Conservation (phyloP, 2,888 invertebrate genomes). For the Thumatha senex region DNA sequence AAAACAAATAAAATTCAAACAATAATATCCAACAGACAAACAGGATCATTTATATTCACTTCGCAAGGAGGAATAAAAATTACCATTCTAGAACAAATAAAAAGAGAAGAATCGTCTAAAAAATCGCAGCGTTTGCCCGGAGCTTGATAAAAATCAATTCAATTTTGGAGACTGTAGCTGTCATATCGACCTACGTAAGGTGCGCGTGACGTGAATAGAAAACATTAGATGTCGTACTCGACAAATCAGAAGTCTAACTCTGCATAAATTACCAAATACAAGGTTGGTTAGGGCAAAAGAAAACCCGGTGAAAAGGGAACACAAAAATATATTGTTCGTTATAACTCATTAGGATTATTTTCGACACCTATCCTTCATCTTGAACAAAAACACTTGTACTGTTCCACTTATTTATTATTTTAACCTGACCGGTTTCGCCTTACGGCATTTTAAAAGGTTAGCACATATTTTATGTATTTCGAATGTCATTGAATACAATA, state of each 20-base stretch:
- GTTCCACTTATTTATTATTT: too few relatives aligned
- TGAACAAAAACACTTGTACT: too few relatives aligned
- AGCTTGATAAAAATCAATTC: slow-evolving; percentile 61
- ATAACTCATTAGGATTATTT: too few relatives aligned
- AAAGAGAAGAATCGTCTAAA: slow-evolving; percentile 50
- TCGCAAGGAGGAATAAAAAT: slow-evolving; percentile 35
- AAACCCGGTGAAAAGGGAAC: too few relatives aligned
- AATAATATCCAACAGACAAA: slow-evolving; percentile 11
- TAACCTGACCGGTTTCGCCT: too few relatives aligned
- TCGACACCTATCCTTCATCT: too few relatives aligned
- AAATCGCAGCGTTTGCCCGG: slow-evolving; percentile 51
- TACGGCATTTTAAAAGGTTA: too few relatives aligned
- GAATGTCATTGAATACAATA: too few relatives aligned
- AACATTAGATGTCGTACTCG: neutral
- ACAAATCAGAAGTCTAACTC: slow-evolving; percentile 21
- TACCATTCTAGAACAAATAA: slow-evolving; percentile 51
- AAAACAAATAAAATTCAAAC: slow-evolving; percentile 2
- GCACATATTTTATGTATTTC: too few relatives aligned
- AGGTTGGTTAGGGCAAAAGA: too few relatives aligned
- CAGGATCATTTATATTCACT: slow-evolving; percentile 37
- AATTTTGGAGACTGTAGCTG: slow-evolving; percentile 55
- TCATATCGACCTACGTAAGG: slow-evolving; percentile 52
- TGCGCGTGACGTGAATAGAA: slow-evolving; percentile 47
- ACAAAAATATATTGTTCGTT: too few relatives aligned
- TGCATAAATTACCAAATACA: too few relatives aligned